Conservation (phyloP, 2,797 vertebrate species). For the Threskiornis aethiopicus region DNA sequence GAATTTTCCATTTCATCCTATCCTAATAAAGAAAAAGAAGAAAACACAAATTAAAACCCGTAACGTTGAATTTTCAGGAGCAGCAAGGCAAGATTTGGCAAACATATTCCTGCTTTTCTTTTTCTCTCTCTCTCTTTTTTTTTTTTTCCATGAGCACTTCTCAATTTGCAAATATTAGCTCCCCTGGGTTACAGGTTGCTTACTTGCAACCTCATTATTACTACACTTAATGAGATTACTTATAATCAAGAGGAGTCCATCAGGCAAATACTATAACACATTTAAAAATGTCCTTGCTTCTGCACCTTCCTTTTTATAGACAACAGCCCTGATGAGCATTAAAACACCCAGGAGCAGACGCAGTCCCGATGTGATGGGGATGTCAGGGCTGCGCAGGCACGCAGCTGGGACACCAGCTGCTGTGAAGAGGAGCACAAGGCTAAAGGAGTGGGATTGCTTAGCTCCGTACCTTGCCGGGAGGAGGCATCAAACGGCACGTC, state of each 20-base stretch:
- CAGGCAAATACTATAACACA: not conserved
- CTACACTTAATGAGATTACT: not conserved
- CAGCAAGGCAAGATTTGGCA: not conserved
- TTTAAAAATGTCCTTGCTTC: not conserved
- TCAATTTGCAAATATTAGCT: not conserved
- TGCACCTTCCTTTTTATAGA: not conserved
- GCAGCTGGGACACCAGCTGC: not conserved
- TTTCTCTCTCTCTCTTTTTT: not conserved
- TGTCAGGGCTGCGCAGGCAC: not conserved
- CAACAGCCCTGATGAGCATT: not conserved
- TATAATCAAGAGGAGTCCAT: not conserved
- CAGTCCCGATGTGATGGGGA: too few relatives aligned
- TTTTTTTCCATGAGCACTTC: not conserved
- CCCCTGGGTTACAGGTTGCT: not conserved
- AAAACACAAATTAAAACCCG: not conserved
- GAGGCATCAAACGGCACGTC: not conserved
- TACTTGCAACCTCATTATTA: not conserved
- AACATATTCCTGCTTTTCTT: not conserved
- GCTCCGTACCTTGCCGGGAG: not conserved
- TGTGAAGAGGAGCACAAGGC: not conserved
- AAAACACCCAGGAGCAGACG: not conserved
- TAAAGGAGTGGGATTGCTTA: not conserved
- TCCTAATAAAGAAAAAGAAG: not conserved
- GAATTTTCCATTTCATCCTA: not conserved
- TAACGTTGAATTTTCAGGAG: not conserved